Conservation (phyloP, 2,113 vertebrate species). For the Tinamus guttatus region DNA sequence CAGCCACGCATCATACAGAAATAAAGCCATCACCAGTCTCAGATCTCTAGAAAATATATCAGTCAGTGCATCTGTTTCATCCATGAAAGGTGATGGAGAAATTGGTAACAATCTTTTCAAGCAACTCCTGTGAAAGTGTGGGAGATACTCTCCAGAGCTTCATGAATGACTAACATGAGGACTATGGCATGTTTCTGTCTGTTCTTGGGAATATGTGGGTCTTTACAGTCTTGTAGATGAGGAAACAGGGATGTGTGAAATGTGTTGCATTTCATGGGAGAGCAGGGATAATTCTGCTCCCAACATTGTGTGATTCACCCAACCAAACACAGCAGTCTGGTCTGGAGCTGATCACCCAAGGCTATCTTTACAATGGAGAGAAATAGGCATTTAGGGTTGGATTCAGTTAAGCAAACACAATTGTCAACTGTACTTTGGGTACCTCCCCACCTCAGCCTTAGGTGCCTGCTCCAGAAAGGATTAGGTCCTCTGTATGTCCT, state of each 20-base stretch:
- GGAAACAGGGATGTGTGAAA: background rate
- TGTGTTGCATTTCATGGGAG: background rate
- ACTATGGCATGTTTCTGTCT: fast-evolving
- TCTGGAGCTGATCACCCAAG: too few species aligned
- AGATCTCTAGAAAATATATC: background rate
- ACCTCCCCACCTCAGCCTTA: background rate
- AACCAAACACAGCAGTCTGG: fast-evolving
- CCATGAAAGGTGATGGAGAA: background rate
- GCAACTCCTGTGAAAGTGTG: background rate
- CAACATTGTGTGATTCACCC: background rate
- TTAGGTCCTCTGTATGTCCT: background rate
- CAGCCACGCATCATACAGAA: background rate
- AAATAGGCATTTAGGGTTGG: too few species aligned
- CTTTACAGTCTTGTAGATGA: background rate
- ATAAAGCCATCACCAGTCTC: background rate
- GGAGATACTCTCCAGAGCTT: background rate
- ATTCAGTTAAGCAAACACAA: background rate
- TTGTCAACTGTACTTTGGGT: fast-evolving
- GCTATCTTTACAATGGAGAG: background rate
- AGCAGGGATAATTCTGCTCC: background rate
- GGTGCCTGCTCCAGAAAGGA: background rate
- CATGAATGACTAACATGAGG: background rate
- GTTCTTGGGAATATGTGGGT: background rate
- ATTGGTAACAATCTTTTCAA: background rate
- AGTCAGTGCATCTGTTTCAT: background rate